These are phyloP conservation scores for Ormyrus nitidulus DNA, from an alignment of 2,888 invertebrate genomes.

Conservation along the genomic window DNA sequence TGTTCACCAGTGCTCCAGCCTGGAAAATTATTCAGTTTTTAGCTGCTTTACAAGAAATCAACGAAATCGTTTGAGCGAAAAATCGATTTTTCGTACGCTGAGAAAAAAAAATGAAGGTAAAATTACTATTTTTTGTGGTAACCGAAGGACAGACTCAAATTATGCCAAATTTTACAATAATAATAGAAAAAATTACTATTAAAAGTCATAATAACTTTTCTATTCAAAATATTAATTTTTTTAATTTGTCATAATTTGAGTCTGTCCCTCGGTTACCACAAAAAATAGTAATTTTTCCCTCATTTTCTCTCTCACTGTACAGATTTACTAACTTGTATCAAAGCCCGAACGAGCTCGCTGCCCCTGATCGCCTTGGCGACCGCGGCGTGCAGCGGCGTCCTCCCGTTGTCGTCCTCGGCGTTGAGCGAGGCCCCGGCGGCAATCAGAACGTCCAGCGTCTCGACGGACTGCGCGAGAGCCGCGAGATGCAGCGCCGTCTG, in stretches of 20 bases:
- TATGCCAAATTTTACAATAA: too few species aligned
- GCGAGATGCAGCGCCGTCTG: constrained; percentile 92
- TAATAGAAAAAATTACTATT: too few species aligned
- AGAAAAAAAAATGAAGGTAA: too few species aligned
- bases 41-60: too few species aligned
- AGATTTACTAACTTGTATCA: constrained; percentile 65
- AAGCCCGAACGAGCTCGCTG: constrained; percentile 67
- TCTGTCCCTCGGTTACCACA: too few species aligned
- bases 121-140: not conserved
- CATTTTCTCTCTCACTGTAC: too few species aligned
- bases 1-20: constrained; percentile 85
- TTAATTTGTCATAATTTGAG: too few species aligned
- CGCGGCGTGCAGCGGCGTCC: constrained; percentile 88
- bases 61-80: too few species aligned
- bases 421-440: constrained; percentile 81
- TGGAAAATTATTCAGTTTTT: constrained; percentile 66
- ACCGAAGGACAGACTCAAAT: not conserved
- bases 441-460: constrained; percentile 85
- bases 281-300: too few species aligned
- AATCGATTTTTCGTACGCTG: too few species aligned
- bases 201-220: too few species aligned
- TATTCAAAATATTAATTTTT: too few species aligned
- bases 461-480: constrained; percentile 86
- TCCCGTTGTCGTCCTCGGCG: constrained; percentile 83
- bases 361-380: constrained; percentile 82